These are phyloP conservation scores for Galago senegalensis DNA, from an alignment of 2,797 vertebrate genomes.

Conservation along the genomic window DNA sequence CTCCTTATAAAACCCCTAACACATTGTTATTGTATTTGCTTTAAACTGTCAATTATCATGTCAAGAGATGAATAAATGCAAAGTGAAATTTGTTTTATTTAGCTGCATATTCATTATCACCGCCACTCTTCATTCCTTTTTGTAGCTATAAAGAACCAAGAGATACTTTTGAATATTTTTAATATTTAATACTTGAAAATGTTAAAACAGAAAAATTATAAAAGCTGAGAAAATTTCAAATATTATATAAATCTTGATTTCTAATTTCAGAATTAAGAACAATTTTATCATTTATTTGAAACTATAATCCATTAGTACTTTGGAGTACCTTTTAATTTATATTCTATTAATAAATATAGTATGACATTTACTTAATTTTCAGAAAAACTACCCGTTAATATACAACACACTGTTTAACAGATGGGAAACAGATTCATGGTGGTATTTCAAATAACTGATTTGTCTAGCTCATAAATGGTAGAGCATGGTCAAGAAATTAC, in stretches of 20 bases:
- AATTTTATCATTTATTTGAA: slow-evolving; percentile 3
- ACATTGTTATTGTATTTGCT: not conserved
- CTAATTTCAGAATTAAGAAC: not conserved
- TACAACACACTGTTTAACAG: not conserved
- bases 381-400: not conserved
- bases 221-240: not conserved
- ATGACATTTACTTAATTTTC: not conserved
- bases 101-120: not conserved
- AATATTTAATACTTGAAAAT: not conserved
- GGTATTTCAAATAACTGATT: not conserved
- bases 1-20: not conserved
- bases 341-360: not conserved
- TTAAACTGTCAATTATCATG: not conserved
- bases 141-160: not conserved
- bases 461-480: not conserved
- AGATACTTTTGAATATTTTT: not conserved
- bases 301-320: not conserved
- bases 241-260: not conserved
- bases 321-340: slow-evolving; percentile 10
- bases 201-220: not conserved
- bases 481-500: not conserved
- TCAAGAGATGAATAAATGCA: not conserved
- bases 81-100: not conserved
- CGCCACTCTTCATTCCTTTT: not conserved
- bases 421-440: not conserved